These are phyloP conservation scores for Campylomormyrus tamandua DNA, from an alignment of 2,113 vertebrate species.

Conservation along the genomic window DNA sequence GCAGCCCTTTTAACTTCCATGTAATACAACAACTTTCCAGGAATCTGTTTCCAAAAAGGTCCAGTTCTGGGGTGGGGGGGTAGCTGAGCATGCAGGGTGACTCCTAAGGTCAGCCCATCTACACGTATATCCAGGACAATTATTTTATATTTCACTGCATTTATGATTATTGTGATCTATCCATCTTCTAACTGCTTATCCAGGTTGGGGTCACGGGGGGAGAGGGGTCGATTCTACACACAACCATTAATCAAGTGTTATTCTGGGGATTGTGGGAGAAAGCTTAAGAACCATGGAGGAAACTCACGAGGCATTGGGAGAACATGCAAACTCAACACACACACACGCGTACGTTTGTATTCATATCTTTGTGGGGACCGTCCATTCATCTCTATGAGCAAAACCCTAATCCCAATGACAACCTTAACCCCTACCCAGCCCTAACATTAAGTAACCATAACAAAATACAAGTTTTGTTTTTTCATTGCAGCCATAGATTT, in stretches of 20 bases:
- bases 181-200: neutral
- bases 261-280: neutral
- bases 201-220: too few species aligned
- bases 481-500: neutral
- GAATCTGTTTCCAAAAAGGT: neutral
- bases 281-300: neutral
- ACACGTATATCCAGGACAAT: neutral
- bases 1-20: neutral
- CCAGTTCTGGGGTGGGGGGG: neutral
- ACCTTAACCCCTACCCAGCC: neutral
- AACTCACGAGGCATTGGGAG: neutral
- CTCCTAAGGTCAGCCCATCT: neutral
- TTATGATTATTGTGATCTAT: neutral
- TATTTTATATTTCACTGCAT: neutral
- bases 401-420: neutral
- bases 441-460: neutral
- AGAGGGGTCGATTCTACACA: neutral
- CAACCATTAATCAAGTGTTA: neutral
- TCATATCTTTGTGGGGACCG: neutral
- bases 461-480: neutral
- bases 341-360: neutral
- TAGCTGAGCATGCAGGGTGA: neutral
- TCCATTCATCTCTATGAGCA: neutral
- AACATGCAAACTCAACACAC: neutral
- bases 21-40: neutral